These are phyloP conservation scores for Gymnocephalus cernua DNA, from an alignment of 2,113 vertebrate species.

Conservation along the genomic window DNA sequence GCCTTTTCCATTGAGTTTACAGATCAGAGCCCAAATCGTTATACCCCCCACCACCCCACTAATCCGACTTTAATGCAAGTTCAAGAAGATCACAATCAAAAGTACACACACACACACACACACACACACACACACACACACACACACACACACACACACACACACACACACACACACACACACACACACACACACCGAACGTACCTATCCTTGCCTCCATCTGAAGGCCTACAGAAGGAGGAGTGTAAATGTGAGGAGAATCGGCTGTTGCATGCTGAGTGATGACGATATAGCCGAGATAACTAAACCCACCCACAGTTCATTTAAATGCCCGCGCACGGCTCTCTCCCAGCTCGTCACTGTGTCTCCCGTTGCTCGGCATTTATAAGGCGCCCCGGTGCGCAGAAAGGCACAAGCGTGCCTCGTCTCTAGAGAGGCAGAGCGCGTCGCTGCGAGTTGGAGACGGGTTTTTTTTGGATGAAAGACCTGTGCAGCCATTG, in stretches of 20 bases:
- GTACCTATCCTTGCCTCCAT: background rate
- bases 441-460: slow-evolving; percentile 65
- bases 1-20: background rate
- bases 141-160: too few relatives aligned
- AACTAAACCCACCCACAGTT: slow-evolving; percentile 86
- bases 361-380: slow-evolving; percentile 75
- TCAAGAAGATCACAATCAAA: background rate
- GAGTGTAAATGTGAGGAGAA: slow-evolving; percentile 22
- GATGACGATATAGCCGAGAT: slow-evolving; percentile 74
- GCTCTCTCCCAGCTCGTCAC: slow-evolving; percentile 81
- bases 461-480: slow-evolving; percentile 53
- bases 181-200: too few relatives aligned
- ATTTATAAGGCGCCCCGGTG: slow-evolving; percentile 82
- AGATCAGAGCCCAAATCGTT: background rate
- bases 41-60: background rate
- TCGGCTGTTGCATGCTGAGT: slow-evolving; percentile 53
- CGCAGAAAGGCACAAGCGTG: slow-evolving; percentile 72
- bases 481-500: slow-evolving; percentile 47
- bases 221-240: slow-evolving; percentile 4
- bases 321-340: slow-evolving; percentile 86
- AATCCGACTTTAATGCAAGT: background rate
- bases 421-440: slow-evolving; percentile 79
- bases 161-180: too few relatives aligned
- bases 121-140: too few relatives aligned
- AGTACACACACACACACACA: background rate